A percentile compares a stretch with the other conserved stretches of the same genome.
These are phyloP conservation scores for Philopedon plagiatum DNA, from an alignment of 2,888 invertebrate species.

Conservation along the genomic window DNA sequence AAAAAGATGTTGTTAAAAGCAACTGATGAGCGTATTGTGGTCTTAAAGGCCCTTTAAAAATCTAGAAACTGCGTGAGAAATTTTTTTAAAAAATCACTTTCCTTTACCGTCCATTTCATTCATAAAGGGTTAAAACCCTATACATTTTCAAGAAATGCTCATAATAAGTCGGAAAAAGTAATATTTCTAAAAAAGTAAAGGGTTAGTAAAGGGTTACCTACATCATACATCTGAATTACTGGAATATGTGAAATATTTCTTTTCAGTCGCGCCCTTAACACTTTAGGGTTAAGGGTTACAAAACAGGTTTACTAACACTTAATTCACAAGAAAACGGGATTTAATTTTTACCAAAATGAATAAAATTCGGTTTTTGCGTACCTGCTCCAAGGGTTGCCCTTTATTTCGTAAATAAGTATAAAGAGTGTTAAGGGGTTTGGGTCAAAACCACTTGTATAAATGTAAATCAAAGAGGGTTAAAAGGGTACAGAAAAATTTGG, in stretches of 20 bases:
- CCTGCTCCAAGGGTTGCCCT: neutral
- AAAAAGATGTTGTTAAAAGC: too few species aligned
- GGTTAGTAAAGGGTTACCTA: neutral
- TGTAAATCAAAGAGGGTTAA: slow-evolving; percentile 8
- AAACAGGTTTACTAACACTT: neutral
- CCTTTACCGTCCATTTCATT: too few species aligned
- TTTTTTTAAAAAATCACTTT: too few species aligned
- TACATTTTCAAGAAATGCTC: neutral
- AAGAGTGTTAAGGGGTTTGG: neutral
- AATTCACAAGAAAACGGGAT: neutral
- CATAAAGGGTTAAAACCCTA: neutral
- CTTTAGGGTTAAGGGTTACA: neutral
- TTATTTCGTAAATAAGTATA: neutral
- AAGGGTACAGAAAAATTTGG: slow-evolving; percentile 21
- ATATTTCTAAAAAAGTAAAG: neutral
- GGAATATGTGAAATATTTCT: neutral
- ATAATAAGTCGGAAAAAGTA: neutral
- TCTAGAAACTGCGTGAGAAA: too few species aligned
- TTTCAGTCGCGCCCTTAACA: neutral
- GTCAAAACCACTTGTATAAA: slow-evolving; percentile 27
- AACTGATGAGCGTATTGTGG: too few species aligned
- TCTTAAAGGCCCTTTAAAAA: too few species aligned
- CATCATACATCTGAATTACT: slow-evolving; percentile 4
- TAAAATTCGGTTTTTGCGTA: slow-evolving; percentile 3
- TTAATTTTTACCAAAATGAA: slow-evolving; percentile 6